These are phyloP conservation scores for Conopomorpha cramerella DNA, from an alignment of 1,140 invertebrate species.

Conservation along the genomic window DNA sequence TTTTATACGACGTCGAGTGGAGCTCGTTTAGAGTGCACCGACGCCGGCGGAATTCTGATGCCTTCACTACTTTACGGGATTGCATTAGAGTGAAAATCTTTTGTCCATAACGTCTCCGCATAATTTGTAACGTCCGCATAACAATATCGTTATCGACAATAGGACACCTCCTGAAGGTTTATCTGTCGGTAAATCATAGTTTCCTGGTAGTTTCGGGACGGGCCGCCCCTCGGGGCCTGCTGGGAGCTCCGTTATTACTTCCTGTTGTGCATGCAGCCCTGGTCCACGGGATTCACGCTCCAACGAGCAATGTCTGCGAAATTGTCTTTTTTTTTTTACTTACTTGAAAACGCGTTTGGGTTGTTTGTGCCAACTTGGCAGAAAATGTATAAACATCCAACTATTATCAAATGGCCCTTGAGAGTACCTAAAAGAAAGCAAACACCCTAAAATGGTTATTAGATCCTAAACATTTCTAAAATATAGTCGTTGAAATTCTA, in stretches of 20 bases:
- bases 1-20: conserved; percentile 25
- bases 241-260: conserved; percentile 50
- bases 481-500: no score
- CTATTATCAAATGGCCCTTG: no score
- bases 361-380: no score
- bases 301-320: conserved; percentile 6
- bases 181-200: conserved; percentile 42
- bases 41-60: conserved; percentile 7
- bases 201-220: conserved; percentile 25
- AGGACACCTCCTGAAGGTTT: conserved; percentile 10
- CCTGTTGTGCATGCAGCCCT: conserved; percentile 28
- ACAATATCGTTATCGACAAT: no score
- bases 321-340: no score
- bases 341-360: no score
- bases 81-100: conserved; percentile 2
- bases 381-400: no score
- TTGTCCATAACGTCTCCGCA: no score
- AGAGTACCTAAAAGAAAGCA: no score
- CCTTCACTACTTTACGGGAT: conserved; percentile 11
- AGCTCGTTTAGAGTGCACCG: conserved; percentile 1
- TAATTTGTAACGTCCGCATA: no score
- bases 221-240: conserved; percentile 9
- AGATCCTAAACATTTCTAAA: no score
- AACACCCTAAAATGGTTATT: no score
- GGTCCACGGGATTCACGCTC: conserved; percentile 20